phyloP scores from a whole-genome alignment of 1,140 invertebrate species.

The Conus ventricosus region DNA sequence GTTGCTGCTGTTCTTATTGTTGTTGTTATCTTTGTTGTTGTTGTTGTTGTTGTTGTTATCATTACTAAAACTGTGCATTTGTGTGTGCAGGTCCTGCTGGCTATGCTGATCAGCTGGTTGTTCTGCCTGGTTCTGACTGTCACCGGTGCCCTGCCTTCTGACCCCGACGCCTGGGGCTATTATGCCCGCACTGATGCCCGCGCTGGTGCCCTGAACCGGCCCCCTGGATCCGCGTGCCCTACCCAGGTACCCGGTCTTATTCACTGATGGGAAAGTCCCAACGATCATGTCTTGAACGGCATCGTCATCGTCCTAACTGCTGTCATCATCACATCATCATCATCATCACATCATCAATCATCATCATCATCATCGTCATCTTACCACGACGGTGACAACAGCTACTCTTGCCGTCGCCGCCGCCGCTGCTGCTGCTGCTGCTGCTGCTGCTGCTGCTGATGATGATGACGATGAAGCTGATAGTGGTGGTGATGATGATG shows the following conservation, averaged over 20 bases:
- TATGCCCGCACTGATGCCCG: constrained; percentile 87
- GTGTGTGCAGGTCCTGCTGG: constrained; percentile 82
- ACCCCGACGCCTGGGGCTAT: constrained; percentile 81
- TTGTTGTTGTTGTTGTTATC: no score
- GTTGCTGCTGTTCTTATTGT: no score
- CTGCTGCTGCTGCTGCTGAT: no score
- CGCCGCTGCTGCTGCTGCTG: no score
- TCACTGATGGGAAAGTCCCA: no score
- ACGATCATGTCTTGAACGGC: neutral
- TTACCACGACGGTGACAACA: no score
- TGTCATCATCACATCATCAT: neutral
- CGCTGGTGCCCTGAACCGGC: constrained; percentile 83
- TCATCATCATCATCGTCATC: no score
- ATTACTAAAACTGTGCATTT: no score
- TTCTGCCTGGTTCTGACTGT: constrained; percentile 85
- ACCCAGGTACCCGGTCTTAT: constrained; percentile 80
- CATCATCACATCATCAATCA: neutral
- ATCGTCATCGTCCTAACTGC: neutral
- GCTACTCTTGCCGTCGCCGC: no score
- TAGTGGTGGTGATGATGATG: no score
- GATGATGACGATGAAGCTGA: no score
- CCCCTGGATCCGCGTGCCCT: constrained; percentile 89
- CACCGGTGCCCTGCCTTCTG: constrained; percentile 79
- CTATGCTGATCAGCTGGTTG: constrained; percentile 87
- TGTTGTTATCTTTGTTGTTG: no score